phyloP scores from a whole-genome alignment of 2,888 invertebrate genomes.

The Portevinia maculata region DNA sequence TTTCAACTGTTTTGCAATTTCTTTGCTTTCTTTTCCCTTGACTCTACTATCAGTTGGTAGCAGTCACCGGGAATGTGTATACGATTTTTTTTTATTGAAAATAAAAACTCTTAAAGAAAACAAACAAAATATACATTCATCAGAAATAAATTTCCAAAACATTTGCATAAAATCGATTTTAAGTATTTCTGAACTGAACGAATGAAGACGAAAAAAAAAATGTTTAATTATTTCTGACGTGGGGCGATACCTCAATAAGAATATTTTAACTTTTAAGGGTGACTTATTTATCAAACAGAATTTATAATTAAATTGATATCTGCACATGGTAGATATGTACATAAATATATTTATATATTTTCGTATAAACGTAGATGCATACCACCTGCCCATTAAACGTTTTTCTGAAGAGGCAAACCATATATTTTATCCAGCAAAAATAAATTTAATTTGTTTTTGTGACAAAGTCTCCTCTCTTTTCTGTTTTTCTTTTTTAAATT shows the following conservation, averaged over 20 bases:
- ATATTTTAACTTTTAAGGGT: slow-evolving; percentile 54
- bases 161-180: slow-evolving; percentile 73
- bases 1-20: slow-evolving; percentile 40
- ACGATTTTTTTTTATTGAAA: slow-evolving; percentile 51
- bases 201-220: slow-evolving; percentile 47
- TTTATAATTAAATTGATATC: slow-evolving; percentile 39
- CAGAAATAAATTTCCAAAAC: slow-evolving; percentile 58
- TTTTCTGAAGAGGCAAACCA: too few species aligned
- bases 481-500: too few species aligned
- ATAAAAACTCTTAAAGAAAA: slow-evolving; percentile 52
- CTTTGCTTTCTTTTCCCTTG: slow-evolving; percentile 20
- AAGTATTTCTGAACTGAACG: slow-evolving; percentile 55
- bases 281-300: slow-evolving; percentile 59
- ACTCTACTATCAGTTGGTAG: slow-evolving; percentile 24
- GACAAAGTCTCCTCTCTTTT: too few species aligned
- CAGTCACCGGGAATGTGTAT: not conserved
- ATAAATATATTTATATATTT: not conserved
- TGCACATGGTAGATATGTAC: slow-evolving; percentile 1
- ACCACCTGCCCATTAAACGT: too few species aligned
- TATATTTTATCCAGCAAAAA: too few species aligned
- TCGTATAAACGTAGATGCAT: too few species aligned
- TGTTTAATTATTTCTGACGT: slow-evolving; percentile 63
- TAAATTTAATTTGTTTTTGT: too few species aligned
- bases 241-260: slow-evolving; percentile 48
- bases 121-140: slow-evolving; percentile 47